Conservation (phyloP, 2,113 vertebrate species). For the Notothenia coriiceps region DNA sequence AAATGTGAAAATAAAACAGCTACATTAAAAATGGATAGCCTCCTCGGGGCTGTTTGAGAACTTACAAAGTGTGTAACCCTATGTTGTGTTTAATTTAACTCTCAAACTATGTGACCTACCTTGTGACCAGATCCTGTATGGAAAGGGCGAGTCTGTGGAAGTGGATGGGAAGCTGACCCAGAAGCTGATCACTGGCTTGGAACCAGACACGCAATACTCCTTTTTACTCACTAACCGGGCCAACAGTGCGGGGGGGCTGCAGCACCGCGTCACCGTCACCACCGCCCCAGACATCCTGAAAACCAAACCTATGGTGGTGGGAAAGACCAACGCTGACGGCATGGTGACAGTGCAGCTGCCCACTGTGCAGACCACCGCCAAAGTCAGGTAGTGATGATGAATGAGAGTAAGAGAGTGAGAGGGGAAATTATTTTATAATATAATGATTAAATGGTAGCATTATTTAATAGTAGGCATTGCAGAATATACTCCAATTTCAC, state of each 20-base stretch:
- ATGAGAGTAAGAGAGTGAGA: neutral
- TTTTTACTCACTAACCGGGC: slow-evolving; percentile 96
- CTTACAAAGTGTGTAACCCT: neutral
- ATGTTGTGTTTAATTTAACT: neutral
- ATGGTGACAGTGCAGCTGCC: slow-evolving; percentile 97
- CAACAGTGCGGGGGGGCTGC: slow-evolving; percentile 94
- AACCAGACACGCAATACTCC: slow-evolving; percentile 95
- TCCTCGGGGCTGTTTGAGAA: neutral
- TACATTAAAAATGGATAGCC: neutral
- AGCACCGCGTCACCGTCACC: slow-evolving; percentile 93
- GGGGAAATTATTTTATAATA: neutral
- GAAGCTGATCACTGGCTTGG: slow-evolving; percentile 93
- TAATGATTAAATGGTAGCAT: neutral
- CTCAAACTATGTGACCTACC: neutral
- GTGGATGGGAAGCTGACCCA: slow-evolving; percentile 94
- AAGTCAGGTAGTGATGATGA: slow-evolving; percentile 89
- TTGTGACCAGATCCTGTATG: slow-evolving; percentile 92
- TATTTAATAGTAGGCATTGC: neutral
- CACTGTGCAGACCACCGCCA: slow-evolving; percentile 89
- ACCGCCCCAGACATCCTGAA: slow-evolving; percentile 94
- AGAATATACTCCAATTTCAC: slow-evolving; percentile 35
- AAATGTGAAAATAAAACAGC: neutral
- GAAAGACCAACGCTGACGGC: slow-evolving; percentile 94
- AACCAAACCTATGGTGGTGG: slow-evolving; percentile 93
- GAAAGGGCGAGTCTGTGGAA: slow-evolving; percentile 94